Conservation (phyloP, 2,797 vertebrate genomes). For the Peromyscus nudipes region DNA sequence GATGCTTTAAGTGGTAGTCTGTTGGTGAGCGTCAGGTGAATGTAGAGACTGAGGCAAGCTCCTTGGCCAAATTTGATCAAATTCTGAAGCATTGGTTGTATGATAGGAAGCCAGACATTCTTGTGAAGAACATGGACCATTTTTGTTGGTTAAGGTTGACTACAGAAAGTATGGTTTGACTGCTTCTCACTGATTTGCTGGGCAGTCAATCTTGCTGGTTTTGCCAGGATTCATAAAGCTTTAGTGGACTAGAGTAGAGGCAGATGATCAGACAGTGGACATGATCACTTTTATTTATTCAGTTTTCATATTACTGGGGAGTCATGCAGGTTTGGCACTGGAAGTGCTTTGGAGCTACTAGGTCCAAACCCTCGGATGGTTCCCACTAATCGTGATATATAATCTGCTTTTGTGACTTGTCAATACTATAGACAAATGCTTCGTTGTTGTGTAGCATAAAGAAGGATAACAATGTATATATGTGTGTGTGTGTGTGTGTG, state of each 20-base stretch:
- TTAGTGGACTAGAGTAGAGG: background rate
- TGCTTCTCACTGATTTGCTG: background rate
- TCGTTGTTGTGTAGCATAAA: background rate
- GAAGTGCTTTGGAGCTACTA: background rate
- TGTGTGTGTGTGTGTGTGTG: no score
- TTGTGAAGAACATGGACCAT: background rate
- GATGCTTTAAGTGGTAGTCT: background rate
- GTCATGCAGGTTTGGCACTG: background rate
- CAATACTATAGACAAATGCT: background rate
- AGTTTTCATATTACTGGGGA: background rate
- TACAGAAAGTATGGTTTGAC: no score
- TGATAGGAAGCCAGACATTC: background rate
- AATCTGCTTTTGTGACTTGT: background rate
- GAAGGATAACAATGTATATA: background rate
- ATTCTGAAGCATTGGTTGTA: background rate
- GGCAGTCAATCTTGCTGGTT: no score
- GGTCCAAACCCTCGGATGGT: background rate
- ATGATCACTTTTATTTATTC: no score
- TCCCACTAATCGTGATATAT: background rate
- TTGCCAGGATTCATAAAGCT: background rate
- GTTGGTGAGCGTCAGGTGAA: background rate
- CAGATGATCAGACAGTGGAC: background rate
- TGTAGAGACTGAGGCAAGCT: background rate
- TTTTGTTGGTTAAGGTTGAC: background rate
- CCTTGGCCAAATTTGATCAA: background rate